Percentiles rank a stretch among this genome's conserved stretches.
phyloP scores from a whole-genome alignment of 2,797 vertebrate genomes.

The Ambastaia sidthimunki region DNA sequence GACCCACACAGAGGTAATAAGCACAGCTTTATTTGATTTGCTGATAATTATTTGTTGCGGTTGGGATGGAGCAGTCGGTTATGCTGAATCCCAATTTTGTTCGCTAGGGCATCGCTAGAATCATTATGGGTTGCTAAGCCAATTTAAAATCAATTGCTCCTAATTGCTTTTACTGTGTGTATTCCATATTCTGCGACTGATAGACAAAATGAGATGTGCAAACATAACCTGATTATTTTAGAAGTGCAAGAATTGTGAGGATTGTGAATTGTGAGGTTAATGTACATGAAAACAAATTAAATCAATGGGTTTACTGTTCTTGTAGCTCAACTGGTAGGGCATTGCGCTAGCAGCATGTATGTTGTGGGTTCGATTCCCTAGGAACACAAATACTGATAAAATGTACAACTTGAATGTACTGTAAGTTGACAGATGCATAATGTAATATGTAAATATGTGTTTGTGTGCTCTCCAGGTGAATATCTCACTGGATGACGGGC shows the following conservation, averaged over 20 bases:
- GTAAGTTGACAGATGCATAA: too few species aligned
- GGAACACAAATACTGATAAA: too few species aligned
- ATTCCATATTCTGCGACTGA: neutral
- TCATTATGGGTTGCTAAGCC: neutral
- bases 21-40: conserved; percentile 22
- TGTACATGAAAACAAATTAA: conserved; percentile 8
- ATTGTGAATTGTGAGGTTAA: neutral
- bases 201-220: conserved; percentile 5
- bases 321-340: too few species aligned
- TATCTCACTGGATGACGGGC: conserved; percentile 87
- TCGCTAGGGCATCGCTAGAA: conserved; percentile 19
- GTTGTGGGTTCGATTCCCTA: too few species aligned
- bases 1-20: conserved; percentile 1
- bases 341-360: too few species aligned
- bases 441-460: neutral
- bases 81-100: conserved; percentile 20
- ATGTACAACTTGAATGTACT: too few species aligned
- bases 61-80: conserved; percentile 9
- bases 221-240: neutral
- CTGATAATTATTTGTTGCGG: conserved; percentile 4
- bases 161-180: neutral
- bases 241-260: neutral
- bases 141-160: conserved; percentile 1
- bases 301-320: neutral
- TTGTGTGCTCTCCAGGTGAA: conserved; percentile 79